These are phyloP conservation scores for Sciurus vulgaris DNA, from an alignment of 2,797 vertebrate genomes.

Conservation along the genomic window DNA sequence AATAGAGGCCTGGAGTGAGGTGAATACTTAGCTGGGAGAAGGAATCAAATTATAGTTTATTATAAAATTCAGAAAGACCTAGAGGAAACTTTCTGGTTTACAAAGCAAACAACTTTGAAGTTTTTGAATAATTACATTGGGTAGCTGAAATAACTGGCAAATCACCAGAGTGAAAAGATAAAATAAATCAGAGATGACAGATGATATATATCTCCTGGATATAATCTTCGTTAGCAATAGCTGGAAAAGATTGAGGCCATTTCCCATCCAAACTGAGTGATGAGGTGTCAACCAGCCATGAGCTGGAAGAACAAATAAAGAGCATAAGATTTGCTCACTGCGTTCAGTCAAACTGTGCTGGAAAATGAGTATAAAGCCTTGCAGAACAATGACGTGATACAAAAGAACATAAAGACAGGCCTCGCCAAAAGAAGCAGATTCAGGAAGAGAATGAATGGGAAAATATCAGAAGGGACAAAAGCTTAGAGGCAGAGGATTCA, in stretches of 20 bases:
- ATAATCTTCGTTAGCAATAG: conserved; percentile 81
- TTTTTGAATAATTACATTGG: conserved; percentile 76
- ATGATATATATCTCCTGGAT: conserved; percentile 75
- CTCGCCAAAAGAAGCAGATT: background rate
- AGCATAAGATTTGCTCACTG: conserved; percentile 10
- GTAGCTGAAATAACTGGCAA: conserved; percentile 79
- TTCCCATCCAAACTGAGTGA: conserved; percentile 74
- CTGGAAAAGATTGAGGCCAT: conserved; percentile 76
- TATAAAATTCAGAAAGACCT: conserved; percentile 61
- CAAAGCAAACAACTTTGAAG: conserved; percentile 55
- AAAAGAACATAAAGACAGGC: background rate
- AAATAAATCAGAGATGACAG: conserved; percentile 81
- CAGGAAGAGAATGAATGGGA: background rate
- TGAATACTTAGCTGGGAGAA: background rate
- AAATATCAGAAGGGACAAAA: background rate
- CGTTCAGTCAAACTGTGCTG: background rate
- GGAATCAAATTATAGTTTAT: conserved; percentile 10
- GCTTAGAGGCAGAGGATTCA: background rate
- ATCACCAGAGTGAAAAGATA: conserved; percentile 73
- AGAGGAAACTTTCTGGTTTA: conserved; percentile 64
- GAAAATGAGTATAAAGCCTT: conserved; percentile 58
- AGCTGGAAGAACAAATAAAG: conserved; percentile 72
- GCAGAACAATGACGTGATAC: background rate
- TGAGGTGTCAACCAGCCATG: conserved; percentile 68
- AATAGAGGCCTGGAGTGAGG: background rate